These are phyloP conservation scores for Chinchilla lanigera DNA, from an alignment of 2,113 vertebrate genomes.

Conservation along the genomic window DNA sequence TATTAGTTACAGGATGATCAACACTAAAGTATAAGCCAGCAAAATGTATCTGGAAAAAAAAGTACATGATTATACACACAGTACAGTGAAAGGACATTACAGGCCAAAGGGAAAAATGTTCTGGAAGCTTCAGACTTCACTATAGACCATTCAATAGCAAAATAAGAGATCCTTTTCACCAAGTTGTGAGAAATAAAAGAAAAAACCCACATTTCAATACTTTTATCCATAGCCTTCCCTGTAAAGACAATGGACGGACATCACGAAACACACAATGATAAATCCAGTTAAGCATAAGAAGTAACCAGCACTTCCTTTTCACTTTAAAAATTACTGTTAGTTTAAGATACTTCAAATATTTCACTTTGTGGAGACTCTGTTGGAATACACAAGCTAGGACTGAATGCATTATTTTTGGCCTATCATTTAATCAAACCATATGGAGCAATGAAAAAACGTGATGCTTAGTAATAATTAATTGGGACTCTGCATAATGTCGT, in stretches of 20 bases:
- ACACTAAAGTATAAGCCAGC: background rate
- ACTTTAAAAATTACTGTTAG: background rate
- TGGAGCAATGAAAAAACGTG: background rate
- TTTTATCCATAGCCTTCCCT: background rate
- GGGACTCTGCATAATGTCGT: slow-evolving; percentile 5
- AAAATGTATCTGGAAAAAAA: background rate
- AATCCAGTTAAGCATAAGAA: background rate
- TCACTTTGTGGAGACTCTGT: background rate
- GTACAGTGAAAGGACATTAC: background rate
- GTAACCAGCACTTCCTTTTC: background rate
- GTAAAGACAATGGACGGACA: background rate
- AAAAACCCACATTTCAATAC: background rate
- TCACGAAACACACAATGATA: background rate
- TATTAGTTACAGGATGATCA: background rate
- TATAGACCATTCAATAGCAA: background rate
- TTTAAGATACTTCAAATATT: background rate
- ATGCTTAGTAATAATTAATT: slow-evolving; percentile 61
- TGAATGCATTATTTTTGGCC: slow-evolving; percentile 14
- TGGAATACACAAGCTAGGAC: slow-evolving; percentile 39
- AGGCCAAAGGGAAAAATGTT: background rate
- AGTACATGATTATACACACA: background rate
- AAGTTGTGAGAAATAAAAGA: background rate
- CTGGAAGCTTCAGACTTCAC: background rate
- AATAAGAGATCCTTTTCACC: background rate
- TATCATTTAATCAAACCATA: slow-evolving; percentile 49